These are phyloP conservation scores for Malaclemys terrapin DNA, from an alignment of 2,113 vertebrate genomes.

Conservation along the genomic window DNA sequence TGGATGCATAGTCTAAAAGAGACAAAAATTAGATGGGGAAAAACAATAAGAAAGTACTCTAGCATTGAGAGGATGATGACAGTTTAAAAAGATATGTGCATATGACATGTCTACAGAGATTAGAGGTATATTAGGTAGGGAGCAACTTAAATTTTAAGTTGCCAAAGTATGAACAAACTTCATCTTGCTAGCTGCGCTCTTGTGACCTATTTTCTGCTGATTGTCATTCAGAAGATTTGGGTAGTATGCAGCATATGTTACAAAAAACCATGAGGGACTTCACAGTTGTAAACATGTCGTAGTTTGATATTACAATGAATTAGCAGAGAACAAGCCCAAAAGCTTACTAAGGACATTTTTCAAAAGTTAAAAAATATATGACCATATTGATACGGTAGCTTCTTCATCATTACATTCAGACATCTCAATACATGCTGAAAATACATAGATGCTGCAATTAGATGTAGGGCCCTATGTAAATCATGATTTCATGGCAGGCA, in stretches of 20 bases:
- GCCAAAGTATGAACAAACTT: background rate
- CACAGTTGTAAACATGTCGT: background rate
- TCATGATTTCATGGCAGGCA: background rate
- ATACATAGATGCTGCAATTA: background rate
- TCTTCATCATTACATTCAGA: background rate
- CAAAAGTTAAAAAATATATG: background rate
- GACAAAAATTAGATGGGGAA: background rate
- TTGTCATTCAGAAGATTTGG: background rate
- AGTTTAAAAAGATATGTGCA: background rate
- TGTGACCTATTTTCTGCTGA: slow-evolving; percentile 19
- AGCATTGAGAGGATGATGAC: background rate
- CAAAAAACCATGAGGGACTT: background rate
- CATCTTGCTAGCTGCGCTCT: background rate
- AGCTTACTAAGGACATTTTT: background rate
- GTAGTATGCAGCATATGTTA: background rate
- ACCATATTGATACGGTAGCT: background rate
- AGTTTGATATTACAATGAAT: slow-evolving; percentile 37
- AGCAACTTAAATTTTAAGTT: background rate
- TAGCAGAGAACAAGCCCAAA: slow-evolving; percentile 13
- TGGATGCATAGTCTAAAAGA: background rate
- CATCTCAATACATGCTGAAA: background rate
- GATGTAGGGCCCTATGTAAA: background rate
- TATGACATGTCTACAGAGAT: background rate
- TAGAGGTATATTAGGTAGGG: background rate
- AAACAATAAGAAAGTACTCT: background rate